Base-by-base conservation (phyloP, 2,797 vertebrate genomes). In the Alca torda region DNA sequence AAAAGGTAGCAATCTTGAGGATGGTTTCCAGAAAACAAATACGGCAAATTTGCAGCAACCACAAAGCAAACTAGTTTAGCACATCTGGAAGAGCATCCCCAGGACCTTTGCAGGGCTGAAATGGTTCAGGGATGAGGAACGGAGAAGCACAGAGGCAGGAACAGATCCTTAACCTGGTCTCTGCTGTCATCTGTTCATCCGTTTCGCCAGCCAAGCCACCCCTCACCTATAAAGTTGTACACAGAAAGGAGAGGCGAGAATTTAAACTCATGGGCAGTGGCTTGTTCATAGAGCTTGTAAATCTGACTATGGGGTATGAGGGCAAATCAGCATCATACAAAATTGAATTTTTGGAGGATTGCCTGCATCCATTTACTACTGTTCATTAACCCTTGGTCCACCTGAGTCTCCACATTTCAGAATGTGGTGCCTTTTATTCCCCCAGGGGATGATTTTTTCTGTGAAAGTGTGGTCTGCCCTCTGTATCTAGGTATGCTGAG, bases 41-140 rank as follows among this genome's bases (percentile, higher is more conserved):
- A 39, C 1, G 11, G 39, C 14, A 31, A 33, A 65, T 74, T 30
- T 41, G 30, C 45, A 23, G 53, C 30, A 70, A 19, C 26, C 41
- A 16, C 2, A 4, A 65, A 70, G 76, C 31, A 80, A 33, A 46
- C 16, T 43, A 31, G 35, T 70, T 60, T 15, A 75, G 41, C 57
- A 51, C 51, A 31, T 57, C 26, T 37, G 30, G 33, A 24, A 83
- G 61, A 45, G 51, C 35, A n/a, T 56, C 45, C n/a, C 59, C 0
- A 1, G 54, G 50, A 50, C 51, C 51, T 48, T 51, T 0, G 0
- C 0, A 1, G 31, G 51, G 37, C 8, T 77, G 33, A 45, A 70
- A 26, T 15, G 15, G 7, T 41, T 48, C 10, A 6, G 19, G 46
- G 65, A 39, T 65, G 21, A 30, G 65, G 16, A 16, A 45, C 30